Evolutionary conservation across 2,113 vertebrate species (phyloP).

Genomic region (Perccottus glenii): DNA sequence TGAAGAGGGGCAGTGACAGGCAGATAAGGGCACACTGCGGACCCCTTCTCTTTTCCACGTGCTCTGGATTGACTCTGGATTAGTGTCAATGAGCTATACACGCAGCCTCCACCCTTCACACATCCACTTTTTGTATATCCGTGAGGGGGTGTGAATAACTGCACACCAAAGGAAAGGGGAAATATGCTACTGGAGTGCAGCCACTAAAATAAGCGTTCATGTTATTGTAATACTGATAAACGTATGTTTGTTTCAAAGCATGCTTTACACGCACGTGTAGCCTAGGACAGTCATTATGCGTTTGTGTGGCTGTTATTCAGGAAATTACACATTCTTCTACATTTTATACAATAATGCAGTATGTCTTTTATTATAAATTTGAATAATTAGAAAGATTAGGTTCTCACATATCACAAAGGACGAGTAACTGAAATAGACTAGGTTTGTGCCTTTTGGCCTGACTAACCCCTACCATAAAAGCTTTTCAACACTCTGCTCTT

Average conservation of each 20-base stretch:
- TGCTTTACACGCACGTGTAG: neutral
- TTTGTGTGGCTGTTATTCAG: neutral
- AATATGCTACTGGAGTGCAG: slow-evolving; percentile 22
- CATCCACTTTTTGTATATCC: slow-evolving; percentile 49
- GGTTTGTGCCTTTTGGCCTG: neutral
- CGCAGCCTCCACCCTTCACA: slow-evolving; percentile 45
- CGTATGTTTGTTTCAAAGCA: neutral
- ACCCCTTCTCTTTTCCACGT: slow-evolving; percentile 32
- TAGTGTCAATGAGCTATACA: slow-evolving; percentile 49
- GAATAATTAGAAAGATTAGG: neutral
- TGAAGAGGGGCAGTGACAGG: slow-evolving; percentile 42
- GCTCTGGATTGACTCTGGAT: slow-evolving; percentile 50
- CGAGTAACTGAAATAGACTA: neutral
- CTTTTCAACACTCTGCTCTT: neutral
- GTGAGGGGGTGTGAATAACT: slow-evolving; percentile 59
- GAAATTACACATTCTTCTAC: neutral
- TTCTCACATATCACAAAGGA: neutral
- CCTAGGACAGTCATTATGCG: neutral
- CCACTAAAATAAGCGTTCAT: slow-evolving; percentile 26
- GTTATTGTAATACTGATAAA: neutral
- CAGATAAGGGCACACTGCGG: slow-evolving; percentile 44
- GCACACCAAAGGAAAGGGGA: slow-evolving; percentile 23
- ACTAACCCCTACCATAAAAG: neutral
- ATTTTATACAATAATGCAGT: neutral
- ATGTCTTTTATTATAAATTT: neutral